Percentiles rank a stretch among this genome's conserved stretches.
Conservation (phyloP, 2,888 invertebrate species). For the Leptopterna dolabrata region DNA sequence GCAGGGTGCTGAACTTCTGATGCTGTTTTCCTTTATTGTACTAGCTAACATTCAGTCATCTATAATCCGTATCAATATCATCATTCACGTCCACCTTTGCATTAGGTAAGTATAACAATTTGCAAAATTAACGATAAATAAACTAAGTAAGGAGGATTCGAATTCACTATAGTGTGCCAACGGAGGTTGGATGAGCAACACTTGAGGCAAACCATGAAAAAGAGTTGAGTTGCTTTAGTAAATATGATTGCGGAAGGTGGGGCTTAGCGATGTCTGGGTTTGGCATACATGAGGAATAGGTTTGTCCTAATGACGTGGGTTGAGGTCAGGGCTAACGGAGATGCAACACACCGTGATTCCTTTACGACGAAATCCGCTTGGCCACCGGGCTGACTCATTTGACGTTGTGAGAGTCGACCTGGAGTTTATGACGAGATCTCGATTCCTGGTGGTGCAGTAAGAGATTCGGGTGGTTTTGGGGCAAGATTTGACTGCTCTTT, state of each 20-base stretch:
- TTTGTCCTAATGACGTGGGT: neutral
- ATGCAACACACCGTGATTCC: conserved; percentile 21
- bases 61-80: too few species aligned
- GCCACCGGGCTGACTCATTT: conserved; percentile 6
- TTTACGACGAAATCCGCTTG: neutral
- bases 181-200: neutral
- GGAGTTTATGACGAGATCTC: neutral
- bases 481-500: too few species aligned
- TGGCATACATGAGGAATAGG: neutral
- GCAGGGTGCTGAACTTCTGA: too few species aligned
- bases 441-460: neutral
- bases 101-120: too few species aligned
- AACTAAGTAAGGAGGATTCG: too few species aligned
- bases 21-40: too few species aligned
- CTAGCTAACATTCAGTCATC: too few species aligned
- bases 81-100: too few species aligned
- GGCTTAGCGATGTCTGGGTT: neutral
- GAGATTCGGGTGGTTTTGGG: too few species aligned
- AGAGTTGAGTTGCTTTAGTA: neutral
- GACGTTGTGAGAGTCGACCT: neutral
- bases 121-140: too few species aligned
- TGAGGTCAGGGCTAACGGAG: conserved; percentile 16
- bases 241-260: neutral
- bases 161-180: neutral
- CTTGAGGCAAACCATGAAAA: neutral